Percentiles rank a stretch among this genome's conserved stretches.
Evolutionary conservation across 2,797 vertebrate genomes (phyloP).

Genomic region (Podarcis siculus): DNA sequence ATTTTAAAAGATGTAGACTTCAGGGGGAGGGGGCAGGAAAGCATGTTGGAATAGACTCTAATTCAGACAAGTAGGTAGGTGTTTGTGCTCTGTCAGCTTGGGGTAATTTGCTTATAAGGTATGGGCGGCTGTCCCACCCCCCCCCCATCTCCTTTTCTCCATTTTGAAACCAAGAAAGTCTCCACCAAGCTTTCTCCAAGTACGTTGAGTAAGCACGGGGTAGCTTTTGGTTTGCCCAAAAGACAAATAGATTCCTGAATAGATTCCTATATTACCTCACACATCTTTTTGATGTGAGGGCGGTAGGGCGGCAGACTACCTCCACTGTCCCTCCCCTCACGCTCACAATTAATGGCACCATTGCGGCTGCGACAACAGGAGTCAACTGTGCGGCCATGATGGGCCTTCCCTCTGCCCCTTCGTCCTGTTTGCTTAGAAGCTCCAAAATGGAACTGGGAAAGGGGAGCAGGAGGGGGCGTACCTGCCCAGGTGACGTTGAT

Average conservation of each 20-base stretch:
- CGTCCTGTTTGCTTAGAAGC: background rate
- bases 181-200: background rate
- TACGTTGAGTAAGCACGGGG: background rate
- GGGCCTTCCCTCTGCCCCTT: background rate
- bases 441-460: background rate
- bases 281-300: background rate
- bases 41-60: background rate
- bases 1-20: background rate
- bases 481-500: background rate
- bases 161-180: background rate
- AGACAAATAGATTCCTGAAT: background rate
- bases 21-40: no score
- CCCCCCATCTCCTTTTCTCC: background rate
- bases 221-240: background rate
- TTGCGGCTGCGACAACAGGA: background rate
- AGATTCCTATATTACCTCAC: background rate
- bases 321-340: background rate
- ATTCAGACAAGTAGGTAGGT: background rate
- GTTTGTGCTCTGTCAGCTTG: background rate
- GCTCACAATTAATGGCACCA: no score
- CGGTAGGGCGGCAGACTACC: background rate
- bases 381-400: background rate
- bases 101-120: background rate
- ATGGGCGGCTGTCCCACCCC: rapidly evolving
- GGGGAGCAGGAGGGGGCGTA: background rate